phyloP scores from a whole-genome alignment of 1,140 invertebrate species.

The Drosophila busckii region DNA sequence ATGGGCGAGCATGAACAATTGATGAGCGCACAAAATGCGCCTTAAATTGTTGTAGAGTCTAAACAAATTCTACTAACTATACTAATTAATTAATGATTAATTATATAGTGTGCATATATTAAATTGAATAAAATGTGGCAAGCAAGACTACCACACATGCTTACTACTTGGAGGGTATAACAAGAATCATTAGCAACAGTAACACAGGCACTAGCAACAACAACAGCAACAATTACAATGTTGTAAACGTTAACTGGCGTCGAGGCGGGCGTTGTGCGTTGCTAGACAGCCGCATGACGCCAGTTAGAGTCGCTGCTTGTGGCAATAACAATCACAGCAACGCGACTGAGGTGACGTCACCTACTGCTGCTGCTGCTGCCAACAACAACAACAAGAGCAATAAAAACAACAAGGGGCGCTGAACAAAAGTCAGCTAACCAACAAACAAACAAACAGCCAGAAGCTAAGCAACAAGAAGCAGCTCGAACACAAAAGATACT shows the following conservation, averaged over 20 bases:
- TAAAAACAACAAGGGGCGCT: background rate
- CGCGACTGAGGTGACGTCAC: constrained; percentile 20
- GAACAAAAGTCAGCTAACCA: background rate
- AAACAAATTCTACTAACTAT: too few relatives aligned
- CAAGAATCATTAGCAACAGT: background rate
- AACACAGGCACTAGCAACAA: too few relatives aligned
- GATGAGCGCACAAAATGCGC: constrained; percentile 7
- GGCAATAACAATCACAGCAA: constrained; percentile 18
- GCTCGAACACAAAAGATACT: constrained; percentile 4
- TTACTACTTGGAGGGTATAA: constrained; percentile 10
- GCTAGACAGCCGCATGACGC: constrained; percentile 40
- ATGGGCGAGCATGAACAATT: too few relatives aligned
- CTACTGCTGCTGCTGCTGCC: constrained; percentile 1
- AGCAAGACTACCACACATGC: too few relatives aligned
- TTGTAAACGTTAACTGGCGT: constrained; percentile 5
- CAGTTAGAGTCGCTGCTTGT: constrained; percentile 12
- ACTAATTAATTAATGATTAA: too few relatives aligned
- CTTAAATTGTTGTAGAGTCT: background rate
- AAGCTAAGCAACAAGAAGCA: constrained; percentile 16
- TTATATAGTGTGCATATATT: too few relatives aligned
- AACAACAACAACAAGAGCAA: constrained; percentile 5
- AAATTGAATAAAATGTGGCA: too few relatives aligned
- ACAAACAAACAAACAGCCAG: constrained; percentile 9
- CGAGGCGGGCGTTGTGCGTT: constrained; percentile 19
- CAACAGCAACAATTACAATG: constrained; percentile 1